Evolutionary conservation across 2,113 vertebrate species (phyloP), one percentile per base, ranked within the genome.

Genomic region (Dicaeum eximium): DNA sequence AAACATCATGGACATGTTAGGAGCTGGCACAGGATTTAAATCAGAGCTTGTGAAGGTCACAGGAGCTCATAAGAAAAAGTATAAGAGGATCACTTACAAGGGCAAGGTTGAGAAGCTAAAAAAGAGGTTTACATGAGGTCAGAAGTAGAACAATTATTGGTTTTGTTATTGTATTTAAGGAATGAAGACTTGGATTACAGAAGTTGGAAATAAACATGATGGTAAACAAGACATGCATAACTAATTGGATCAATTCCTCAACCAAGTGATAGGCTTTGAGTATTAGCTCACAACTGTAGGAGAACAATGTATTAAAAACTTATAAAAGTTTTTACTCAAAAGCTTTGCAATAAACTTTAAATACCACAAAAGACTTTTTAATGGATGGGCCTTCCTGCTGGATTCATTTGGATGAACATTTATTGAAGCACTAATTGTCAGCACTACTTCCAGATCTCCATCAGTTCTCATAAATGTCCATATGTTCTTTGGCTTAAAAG

Each of bases 361-460:
- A 79, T 54, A 89, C n/a, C 57, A 90, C 58, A 82, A 87, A 93
- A 82, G 53, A 75, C 61, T 75, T 95, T 86, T 91, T 94, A 95
- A 97, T 91, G 80, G 90, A 95, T 91, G 65, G 56, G 66, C 64
- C 79, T 95, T 90, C 57, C 93, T 97, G 91, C 80, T 90, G 86
- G 96, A 95, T 97, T 92, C 96, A 97, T 96, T 79, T 93, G 87
- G 84, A 96, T 94, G 94, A 98, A 95, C 96, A 97, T 98, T 98
- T 97, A 97, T 97, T 98, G 97, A 97, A 97, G 97, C 95, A 94
- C 92, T 98, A 98, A 98, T 98, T 98, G 98, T 97, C 92, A 96
- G 94, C 88, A 96, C 95, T 95, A 97, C 81, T 95, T 96, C 94
- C 95, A 86, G 77, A 86, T 92, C 81, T 95, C 86, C 96, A 96